phyloP scores from a whole-genome alignment of 2,113 vertebrate species.

The Actenoides lindsayi region DNA sequence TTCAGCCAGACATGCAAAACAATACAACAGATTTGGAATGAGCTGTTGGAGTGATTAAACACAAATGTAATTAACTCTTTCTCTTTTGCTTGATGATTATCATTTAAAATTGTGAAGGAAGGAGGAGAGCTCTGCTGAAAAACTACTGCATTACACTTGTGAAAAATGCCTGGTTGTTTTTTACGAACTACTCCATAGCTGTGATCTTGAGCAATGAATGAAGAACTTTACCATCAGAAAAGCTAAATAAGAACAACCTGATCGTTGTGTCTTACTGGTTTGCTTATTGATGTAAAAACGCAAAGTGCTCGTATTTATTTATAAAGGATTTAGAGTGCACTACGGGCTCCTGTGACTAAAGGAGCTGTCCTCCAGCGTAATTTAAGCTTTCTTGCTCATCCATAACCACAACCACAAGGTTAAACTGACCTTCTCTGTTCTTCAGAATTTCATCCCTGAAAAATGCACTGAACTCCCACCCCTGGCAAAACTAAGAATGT shows the following conservation, averaged over 20 bases:
- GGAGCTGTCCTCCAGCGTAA: conserved; percentile 61
- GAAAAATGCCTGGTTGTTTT: conserved; percentile 12
- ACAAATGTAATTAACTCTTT: conserved; percentile 52
- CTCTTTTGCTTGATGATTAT: conserved; percentile 27
- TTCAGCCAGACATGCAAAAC: neutral
- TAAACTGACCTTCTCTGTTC: conserved; percentile 74
- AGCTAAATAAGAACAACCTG: conserved; percentile 35
- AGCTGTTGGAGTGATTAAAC: conserved; percentile 21
- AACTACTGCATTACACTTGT: neutral
- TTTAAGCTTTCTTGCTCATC: conserved; percentile 73
- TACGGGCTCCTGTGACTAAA: conserved; percentile 71
- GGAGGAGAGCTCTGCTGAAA: conserved; percentile 7
- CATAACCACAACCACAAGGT: conserved; percentile 75
- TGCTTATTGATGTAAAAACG: conserved; percentile 59
- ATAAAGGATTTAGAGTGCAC: conserved; percentile 37
- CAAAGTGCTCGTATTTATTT: conserved; percentile 51
- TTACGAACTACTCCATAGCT: neutral
- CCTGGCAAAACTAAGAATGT: conserved; percentile 61
- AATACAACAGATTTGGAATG: neutral
- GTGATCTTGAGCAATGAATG: neutral
- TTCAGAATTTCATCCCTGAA: conserved; percentile 75
- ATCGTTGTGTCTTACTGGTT: conserved; percentile 51
- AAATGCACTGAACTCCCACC: conserved; percentile 67
- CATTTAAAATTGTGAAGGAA: conserved; percentile 33
- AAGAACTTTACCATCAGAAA: conserved; percentile 32